Conservation (phyloP, 1,140 invertebrate genomes). For the Drosophila pseudoobscura region DNA sequence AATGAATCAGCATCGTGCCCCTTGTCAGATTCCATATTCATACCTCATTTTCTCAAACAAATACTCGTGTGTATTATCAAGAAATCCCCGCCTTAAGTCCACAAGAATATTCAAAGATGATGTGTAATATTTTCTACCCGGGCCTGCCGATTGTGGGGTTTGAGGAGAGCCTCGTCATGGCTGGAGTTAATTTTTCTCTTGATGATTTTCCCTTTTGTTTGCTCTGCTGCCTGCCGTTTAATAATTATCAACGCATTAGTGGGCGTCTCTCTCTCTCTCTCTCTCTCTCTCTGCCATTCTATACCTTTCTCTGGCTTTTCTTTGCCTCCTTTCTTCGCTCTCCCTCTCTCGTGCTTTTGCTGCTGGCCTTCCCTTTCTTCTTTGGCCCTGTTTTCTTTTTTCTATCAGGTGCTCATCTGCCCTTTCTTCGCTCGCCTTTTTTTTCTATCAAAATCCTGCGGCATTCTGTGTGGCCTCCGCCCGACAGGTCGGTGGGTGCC, state of each 20-base stretch:
- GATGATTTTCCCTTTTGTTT: slow-evolving; percentile 22
- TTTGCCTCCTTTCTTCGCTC: not conserved
- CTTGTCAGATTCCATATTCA: too few species aligned
- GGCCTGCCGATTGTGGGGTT: not conserved
- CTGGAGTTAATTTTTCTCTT: not conserved
- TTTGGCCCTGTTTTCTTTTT: not conserved
- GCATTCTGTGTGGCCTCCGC: slow-evolving; percentile 4
- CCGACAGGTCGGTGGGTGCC: slow-evolving; percentile 31
- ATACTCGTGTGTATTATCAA: too few species aligned
- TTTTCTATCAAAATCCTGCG: not conserved
- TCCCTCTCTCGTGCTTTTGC: not conserved
- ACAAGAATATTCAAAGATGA: too few species aligned
- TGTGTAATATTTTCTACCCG: not conserved
- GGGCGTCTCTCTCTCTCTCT: slow-evolving; percentile 21
- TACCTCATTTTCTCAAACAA: too few species aligned
- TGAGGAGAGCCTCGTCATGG: not conserved
- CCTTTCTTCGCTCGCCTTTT: slow-evolving; percentile 7
- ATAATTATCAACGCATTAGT: slow-evolving; percentile 65
- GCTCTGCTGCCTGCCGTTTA: slow-evolving; percentile 36
- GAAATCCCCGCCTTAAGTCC: too few species aligned
- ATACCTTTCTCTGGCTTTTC: not conserved
- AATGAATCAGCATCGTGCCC: too few species aligned
- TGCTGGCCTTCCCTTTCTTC: not conserved
- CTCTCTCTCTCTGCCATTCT: not conserved
- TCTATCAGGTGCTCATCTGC: not conserved